Conservation (phyloP, 2,888 invertebrate genomes). For the Eupithecia inturbata region DNA sequence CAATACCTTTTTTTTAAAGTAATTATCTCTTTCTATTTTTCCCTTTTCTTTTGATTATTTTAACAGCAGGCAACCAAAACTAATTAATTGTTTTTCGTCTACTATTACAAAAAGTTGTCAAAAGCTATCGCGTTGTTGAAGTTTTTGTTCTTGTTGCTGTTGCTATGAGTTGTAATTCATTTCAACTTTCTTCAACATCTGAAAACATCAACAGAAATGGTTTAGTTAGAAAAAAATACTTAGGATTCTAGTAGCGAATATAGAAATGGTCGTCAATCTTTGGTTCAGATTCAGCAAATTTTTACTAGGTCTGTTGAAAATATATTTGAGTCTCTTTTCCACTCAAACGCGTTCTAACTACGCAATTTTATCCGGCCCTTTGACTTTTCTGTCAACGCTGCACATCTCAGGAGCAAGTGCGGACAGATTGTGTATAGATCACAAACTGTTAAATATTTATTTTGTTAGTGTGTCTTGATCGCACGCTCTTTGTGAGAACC, state of each 20-base stretch:
- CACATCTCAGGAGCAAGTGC: slow-evolving; percentile 67
- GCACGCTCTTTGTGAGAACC: slow-evolving; percentile 78
- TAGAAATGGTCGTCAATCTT: background rate
- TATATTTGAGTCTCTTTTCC: background rate
- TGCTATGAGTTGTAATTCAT: background rate
- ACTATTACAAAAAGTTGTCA: background rate
- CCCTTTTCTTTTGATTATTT: background rate
- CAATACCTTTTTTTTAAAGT: background rate
- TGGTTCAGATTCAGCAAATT: background rate
- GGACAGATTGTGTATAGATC: slow-evolving; percentile 73
- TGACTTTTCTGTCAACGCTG: slow-evolving; percentile 53
- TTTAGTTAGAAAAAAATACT: too few relatives aligned
- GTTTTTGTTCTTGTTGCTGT: background rate
- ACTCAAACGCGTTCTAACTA: background rate
- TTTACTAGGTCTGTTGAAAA: background rate
- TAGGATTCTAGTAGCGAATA: background rate
- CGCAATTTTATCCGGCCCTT: background rate
- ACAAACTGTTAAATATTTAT: slow-evolving; percentile 81
- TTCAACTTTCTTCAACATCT: too few relatives aligned
- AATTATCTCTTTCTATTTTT: background rate
- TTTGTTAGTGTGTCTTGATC: slow-evolving; percentile 77
- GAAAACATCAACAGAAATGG: too few relatives aligned
- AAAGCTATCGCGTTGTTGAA: background rate
- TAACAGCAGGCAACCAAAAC: background rate
- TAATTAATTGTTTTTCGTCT: background rate